Base-by-base conservation (phyloP, 1,140 invertebrate genomes). In the Caenorhabditis briggsae region DNA sequence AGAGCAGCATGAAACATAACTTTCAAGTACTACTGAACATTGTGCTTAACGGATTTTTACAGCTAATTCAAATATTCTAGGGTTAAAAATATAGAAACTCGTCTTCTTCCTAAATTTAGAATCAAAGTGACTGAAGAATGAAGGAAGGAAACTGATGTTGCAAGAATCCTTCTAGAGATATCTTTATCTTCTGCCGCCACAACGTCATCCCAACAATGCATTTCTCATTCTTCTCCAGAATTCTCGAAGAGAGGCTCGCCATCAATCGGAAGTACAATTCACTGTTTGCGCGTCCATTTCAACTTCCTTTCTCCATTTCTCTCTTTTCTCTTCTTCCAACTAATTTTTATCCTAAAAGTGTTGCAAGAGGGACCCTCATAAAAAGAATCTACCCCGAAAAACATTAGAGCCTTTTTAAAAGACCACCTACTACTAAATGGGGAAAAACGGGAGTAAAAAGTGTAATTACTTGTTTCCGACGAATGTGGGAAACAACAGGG, bases 251-350 rank as follows among this genome's bases (percentile, higher is more conserved):
- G 33, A 33, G 33, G 33, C 64, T 70, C 41, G 64, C 64, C 70
- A 78, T 78, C 70, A 78, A 78, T 78, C 70, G 70, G 70, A 78
- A 78, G 70, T 78, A 78, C 70, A 78, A 78, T 78, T 78, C 70
- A 78, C 70, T 78, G 70, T 78, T 78, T 78, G 70, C 70, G 70
- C 18, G 70, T 78, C 70, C 43, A 78, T 78, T 78, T 41, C n/a
- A 41, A 78, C 70, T 78, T 78, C 70, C 70, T 78, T 46, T 74
- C 59, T 25, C 14, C 46, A n/a, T 50, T 41, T 12, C 46, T 53
- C n/a, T 59, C 20, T 59, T n/a, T 59, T 20, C 46, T 78, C n/a
- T 23, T 50, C n/a, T 25, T 61, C 14, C 65, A 70, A 25, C 41
- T 70, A 25, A 18, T 48, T 43, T 78, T 20, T 78, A 18, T 20